phyloP scores from a whole-genome alignment of 2,113 vertebrate species.

The Brachirus orientalis region DNA sequence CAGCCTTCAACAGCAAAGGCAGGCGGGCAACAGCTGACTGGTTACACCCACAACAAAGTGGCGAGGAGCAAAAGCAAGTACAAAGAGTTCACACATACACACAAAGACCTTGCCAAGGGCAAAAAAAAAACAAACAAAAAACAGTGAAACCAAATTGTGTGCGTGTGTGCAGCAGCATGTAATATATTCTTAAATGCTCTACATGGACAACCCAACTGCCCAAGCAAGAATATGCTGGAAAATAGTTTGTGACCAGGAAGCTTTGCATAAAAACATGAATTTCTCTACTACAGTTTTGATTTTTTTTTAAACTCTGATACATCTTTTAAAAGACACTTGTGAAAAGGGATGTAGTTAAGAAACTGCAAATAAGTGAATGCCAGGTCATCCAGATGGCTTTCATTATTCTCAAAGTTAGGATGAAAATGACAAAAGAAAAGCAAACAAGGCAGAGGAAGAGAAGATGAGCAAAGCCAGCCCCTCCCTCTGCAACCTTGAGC shows the following conservation, averaged over 20 bases:
- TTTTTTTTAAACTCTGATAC: background rate
- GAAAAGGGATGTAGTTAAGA: slow-evolving; percentile 32
- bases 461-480: slow-evolving; percentile 43
- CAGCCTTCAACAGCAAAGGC: slow-evolving; percentile 43
- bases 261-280: slow-evolving; percentile 3
- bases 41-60: slow-evolving; percentile 34
- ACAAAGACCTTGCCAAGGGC: slow-evolving; percentile 1
- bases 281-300: slow-evolving; percentile 12
- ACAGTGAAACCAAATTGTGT: slow-evolving; percentile 3
- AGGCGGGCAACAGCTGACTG: slow-evolving; percentile 53
- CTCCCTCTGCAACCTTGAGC: slow-evolving; percentile 43
- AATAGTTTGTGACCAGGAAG: slow-evolving; percentile 18
- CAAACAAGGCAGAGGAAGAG: slow-evolving; percentile 55
- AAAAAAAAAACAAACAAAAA: slow-evolving; percentile 4
- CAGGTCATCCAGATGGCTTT: slow-evolving; percentile 66
- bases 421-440: slow-evolving; percentile 59
- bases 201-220: slow-evolving; percentile 3
- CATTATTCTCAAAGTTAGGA: slow-evolving; percentile 68
- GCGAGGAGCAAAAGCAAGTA: slow-evolving; percentile 27
- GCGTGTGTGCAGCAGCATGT: slow-evolving; percentile 23
- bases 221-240: slow-evolving; percentile 34
- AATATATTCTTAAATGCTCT: slow-evolving; percentile 14
- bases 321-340: slow-evolving; percentile 25
- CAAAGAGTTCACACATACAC: slow-evolving; percentile 7
- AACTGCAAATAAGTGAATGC: slow-evolving; percentile 66